Evolutionary conservation across 2,888 invertebrate species (phyloP), one percentile per base, ranked within the genome.

Genomic region (Zootermopsis nevadensis): DNA sequence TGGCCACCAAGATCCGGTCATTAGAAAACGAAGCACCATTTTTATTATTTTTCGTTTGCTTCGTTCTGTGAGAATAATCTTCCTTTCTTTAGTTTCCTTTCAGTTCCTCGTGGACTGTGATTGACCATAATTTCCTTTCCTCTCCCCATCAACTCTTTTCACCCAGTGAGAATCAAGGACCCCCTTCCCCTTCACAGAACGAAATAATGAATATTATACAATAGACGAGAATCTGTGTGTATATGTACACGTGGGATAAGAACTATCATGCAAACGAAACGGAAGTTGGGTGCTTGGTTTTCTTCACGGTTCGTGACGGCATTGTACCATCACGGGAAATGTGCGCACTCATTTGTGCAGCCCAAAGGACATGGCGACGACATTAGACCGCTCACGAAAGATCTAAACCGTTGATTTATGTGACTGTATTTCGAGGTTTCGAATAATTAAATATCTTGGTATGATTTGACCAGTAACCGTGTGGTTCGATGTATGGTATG

Each of bases 111-210:
- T 76, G 42, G 27, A 27, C 76, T 76, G 42, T 76, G 76, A 76
- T 76, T 76, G 76, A 48, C 42, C n/a, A 42, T 42, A 76, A 76
- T 76, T 76, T 76, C 38, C n/a, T 76, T 12, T 27, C 33, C 72
- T 27, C 33, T 22, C 30, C 38, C 19, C n/a, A 27, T 27, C 77
- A n/a, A 30, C 53, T 48, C 42, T 15, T 53, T 48, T 48, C 42
- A 24, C 27, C 55, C 77, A 53, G 53, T 77, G 77, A 69, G 69
- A 69, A 69, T 69, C 30, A 31, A 33, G 12, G 8, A n/a, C 60
- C 60, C 60, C 15, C n/a, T 12, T 27, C 55, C 60, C 10, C 60
- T 27, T n/a, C 27, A n/a, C 15, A 27, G 15, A 48, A 15, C 48
- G 3, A 27, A 60, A 60, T 60, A 60, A 60, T 60, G 60, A 60